Base-by-base conservation (phyloP, 2,888 invertebrate genomes). In the Phengaris alcon region DNA sequence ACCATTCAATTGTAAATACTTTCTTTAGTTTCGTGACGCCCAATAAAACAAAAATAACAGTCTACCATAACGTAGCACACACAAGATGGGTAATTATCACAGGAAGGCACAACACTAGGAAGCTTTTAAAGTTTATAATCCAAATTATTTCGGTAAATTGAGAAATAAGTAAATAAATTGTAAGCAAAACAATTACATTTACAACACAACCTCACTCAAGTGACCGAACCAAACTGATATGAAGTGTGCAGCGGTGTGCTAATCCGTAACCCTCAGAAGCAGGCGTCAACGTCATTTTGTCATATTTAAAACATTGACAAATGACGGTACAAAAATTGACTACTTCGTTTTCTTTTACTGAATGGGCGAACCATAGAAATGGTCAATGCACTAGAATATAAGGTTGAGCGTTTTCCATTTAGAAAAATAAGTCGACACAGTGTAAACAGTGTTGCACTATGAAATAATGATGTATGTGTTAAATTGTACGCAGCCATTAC, bases 61-160 rank as follows among this genome's bases (percentile, higher is more conserved):
- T 55, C 54, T 55, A 75, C 64, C 75, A 75, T 77, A 59, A 72
- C 72, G 46, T 64, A 52, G 7, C 4, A 74, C 76, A 77, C 72
- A 59, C 78, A 79, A 74, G 82, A 54, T 70, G 15, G 10, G 13
- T 52, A 79, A 79, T 79, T 85, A 85, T 84, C 88, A 88, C 87
- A 85, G 82, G 76, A 74, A 77, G 79, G 79, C 88, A 88, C 85
- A 86, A 86, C 82, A 83, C 84, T 64, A 64, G 64, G 35, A 81
- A 76, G 68, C 76, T 74, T 10, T 68, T 72, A 64, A 52, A 70
- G 68, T 78, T 22, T 78, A 78, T 5, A 52, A 22, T 52, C 79
- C 79, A 74, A 69, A 80, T 76, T 78, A 75, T 74, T 78, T 78
- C 80, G 81, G 79, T 81, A 84, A 81, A 83, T 78, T 78, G 75